Base-by-base conservation (phyloP, 2,888 invertebrate genomes). In the Cephalotes varians region DNA sequence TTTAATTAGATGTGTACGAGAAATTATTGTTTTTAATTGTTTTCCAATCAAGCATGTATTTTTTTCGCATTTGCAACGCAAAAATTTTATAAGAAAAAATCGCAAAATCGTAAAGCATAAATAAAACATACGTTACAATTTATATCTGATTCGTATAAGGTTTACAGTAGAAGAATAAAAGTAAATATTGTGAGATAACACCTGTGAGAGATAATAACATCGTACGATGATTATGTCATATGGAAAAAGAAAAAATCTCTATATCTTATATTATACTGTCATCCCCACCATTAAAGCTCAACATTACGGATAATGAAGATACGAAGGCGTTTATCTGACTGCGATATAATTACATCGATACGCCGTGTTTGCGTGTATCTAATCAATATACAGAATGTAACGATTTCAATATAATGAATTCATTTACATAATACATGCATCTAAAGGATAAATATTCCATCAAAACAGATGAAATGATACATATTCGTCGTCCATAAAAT, bases 261-360 rank as follows among this genome's bases (percentile, higher is more conserved):
- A 2, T 77, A 56, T 74, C 74, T 49, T 40, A 28, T 31, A 37
- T 7, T 25, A 25, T 2, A 25, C 34, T 49, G 28, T 12, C 18
- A 67, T 44, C 18, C 5, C 9, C 28, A 10, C 10, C 2, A 40
- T 40, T 44, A 56, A 54, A 12, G 3, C 40, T 44, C 21, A 28
- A 65, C n/a, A 58, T 65, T 65, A 76, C n/a, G 44, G 54, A n/a
- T 44, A 71, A 71, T 49, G n/a, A 37, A 74, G 25, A 62, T 76
- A 64, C n/a, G 62, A 76, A 76, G 51, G 1, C 9, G 51, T 54
- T 77, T 69, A 67, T 25, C 28, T 18, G 25, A 10, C 15, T 49
- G n/a, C 21, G n/a, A 34, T 31, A 40, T 12, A 10, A 40, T 12
- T 51, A 12, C n/a, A 10, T 2, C 15, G 4, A 25, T 65, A 65